Percentiles rank a stretch among this genome's conserved stretches.
These are phyloP conservation scores for Lepisosteus oculatus DNA, from an alignment of 2,113 vertebrate species.

Conservation along the genomic window DNA sequence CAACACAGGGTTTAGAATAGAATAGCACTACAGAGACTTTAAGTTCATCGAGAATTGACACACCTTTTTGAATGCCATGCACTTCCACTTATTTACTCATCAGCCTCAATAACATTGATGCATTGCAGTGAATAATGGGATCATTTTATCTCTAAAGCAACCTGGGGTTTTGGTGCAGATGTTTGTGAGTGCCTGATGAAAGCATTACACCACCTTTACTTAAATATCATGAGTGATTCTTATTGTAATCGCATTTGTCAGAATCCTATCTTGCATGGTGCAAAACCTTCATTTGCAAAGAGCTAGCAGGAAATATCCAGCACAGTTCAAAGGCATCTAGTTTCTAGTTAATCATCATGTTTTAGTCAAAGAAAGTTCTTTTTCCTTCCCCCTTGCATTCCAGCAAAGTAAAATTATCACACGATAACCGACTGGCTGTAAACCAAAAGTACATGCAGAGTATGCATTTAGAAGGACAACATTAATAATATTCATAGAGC, in stretches of 20 bases:
- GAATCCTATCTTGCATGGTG: not conserved
- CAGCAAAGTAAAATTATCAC: not conserved
- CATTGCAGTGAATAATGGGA: not conserved
- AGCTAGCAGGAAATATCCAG: not conserved
- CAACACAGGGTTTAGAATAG: not conserved
- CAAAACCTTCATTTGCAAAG: not conserved
- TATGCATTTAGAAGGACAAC: too few relatives aligned
- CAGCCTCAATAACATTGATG: not conserved
- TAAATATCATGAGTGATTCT: not conserved
- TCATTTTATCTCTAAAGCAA: not conserved
- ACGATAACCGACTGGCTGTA: too few relatives aligned
- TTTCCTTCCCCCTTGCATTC: not conserved
- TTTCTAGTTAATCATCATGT: not conserved
- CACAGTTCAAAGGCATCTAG: not conserved
- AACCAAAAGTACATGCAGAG: too few relatives aligned
- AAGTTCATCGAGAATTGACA: not conserved
- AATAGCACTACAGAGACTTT: not conserved
- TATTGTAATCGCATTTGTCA: constrained; percentile 1
- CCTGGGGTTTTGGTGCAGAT: not conserved
- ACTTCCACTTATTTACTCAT: not conserved
- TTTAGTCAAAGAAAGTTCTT: not conserved
- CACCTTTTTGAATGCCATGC: not conserved
- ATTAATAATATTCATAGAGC: too few relatives aligned
- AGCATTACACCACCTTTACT: constrained; percentile 1
- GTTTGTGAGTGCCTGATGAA: not conserved